A percentile compares a stretch with the other conserved stretches of the same genome.
Evolutionary conservation across 2,888 invertebrate species (phyloP).

Genomic region (Marasmarcha lunaedactyla): DNA sequence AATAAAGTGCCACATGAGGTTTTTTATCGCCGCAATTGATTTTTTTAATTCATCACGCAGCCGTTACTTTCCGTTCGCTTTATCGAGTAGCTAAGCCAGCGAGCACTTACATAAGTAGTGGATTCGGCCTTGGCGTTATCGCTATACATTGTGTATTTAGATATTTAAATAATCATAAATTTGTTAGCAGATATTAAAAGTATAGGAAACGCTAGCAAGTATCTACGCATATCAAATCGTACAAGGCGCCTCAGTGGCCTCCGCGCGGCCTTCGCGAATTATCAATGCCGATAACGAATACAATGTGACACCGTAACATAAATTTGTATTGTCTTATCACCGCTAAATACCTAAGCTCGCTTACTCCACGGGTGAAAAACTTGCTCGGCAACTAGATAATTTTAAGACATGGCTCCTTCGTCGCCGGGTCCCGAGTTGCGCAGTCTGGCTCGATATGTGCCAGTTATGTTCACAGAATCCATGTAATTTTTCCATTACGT

Average conservation of each 20-base stretch:
- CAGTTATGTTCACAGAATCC: background rate
- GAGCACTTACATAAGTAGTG: constrained; percentile 21
- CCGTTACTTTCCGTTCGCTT: constrained; percentile 18
- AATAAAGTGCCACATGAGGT: background rate
- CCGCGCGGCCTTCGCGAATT: constrained; percentile 45
- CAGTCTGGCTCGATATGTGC: too few relatives aligned
- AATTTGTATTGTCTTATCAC: constrained; percentile 64
- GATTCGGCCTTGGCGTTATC: constrained; percentile 48
- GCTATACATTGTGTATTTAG: constrained; percentile 37
- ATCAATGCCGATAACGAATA: constrained; percentile 60
- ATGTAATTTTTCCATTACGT: constrained; percentile 11
- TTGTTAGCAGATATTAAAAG: constrained; percentile 8
- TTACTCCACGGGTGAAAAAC: constrained; percentile 33
- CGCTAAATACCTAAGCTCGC: constrained; percentile 39
- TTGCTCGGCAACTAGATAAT: constrained; percentile 51
- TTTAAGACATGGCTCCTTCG: too few relatives aligned
- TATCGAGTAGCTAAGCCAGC: constrained; percentile 14
- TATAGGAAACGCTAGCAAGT: constrained; percentile 8
- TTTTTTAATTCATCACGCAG: constrained; percentile 15
- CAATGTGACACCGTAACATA: constrained; percentile 63
- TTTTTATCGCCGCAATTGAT: background rate
- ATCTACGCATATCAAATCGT: constrained; percentile 8
- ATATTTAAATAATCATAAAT: constrained; percentile 39
- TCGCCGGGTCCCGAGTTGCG: too few relatives aligned
- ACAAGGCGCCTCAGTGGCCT: constrained; percentile 39